Conservation (phyloP, 2,797 vertebrate species). For the Pangasius mekongensis region DNA sequence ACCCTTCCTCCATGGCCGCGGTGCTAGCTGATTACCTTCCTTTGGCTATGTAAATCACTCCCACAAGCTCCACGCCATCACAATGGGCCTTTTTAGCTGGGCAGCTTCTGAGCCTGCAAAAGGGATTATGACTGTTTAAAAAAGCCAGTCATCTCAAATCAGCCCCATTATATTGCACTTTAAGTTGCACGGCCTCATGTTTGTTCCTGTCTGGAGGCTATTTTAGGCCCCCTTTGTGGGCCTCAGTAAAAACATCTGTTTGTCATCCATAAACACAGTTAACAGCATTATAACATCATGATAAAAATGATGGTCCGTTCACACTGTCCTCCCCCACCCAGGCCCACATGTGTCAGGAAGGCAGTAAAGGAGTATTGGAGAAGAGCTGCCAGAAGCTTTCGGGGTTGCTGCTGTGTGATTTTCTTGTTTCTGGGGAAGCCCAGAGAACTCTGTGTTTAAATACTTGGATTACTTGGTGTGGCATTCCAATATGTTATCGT, state of each 20-base stretch:
- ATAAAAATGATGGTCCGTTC: slow-evolving; percentile 48
- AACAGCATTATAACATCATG: slow-evolving; percentile 55
- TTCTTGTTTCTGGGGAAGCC: slow-evolving; percentile 30
- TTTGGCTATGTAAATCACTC: slow-evolving; percentile 63
- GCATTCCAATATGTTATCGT: slow-evolving; percentile 42
- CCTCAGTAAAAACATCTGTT: slow-evolving; percentile 55
- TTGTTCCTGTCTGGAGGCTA: slow-evolving; percentile 61
- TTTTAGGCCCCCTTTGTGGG: slow-evolving; percentile 51
- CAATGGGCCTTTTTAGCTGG: slow-evolving; percentile 55
- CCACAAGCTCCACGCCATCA: slow-evolving; percentile 55
- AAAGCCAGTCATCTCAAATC: slow-evolving; percentile 62
- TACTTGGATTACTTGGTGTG: slow-evolving; percentile 53
- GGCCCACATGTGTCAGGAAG: slow-evolving; percentile 37
- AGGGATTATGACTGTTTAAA: slow-evolving; percentile 61
- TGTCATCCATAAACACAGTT: slow-evolving; percentile 57
- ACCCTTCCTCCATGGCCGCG: slow-evolving; percentile 52
- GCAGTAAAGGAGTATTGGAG: slow-evolving; percentile 23
- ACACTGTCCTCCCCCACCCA: slow-evolving; percentile 21
- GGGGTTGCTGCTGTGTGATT: background rate
- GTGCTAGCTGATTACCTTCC: slow-evolving; percentile 61
- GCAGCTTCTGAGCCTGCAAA: slow-evolving; percentile 57
- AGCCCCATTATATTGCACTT: slow-evolving; percentile 60
- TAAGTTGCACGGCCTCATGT: slow-evolving; percentile 47
- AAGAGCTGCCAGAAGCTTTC: slow-evolving; percentile 14
- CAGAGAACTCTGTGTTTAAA: slow-evolving; percentile 28